Conservation (phyloP, 2,113 vertebrate genomes). For the Heterocephalus glaber region DNA sequence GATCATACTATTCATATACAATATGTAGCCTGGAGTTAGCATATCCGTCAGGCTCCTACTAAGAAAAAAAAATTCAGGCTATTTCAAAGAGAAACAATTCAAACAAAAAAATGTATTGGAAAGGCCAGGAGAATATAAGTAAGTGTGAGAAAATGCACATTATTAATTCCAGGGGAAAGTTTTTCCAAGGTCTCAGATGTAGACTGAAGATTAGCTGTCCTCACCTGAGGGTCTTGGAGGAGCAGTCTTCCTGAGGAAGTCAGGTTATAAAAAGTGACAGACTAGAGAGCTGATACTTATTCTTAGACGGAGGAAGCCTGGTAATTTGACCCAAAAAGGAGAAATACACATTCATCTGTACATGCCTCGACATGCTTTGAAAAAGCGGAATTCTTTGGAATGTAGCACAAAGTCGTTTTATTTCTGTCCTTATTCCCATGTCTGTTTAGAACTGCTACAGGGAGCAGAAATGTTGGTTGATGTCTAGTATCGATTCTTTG, state of each 20-base stretch:
- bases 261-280: neutral
- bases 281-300: neutral
- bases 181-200: neutral
- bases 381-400: neutral
- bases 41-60: neutral
- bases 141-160: neutral
- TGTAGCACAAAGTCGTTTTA: neutral
- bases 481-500: neutral
- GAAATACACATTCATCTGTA: neutral
- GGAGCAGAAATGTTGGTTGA: neutral
- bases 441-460: neutral
- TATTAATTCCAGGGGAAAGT: neutral
- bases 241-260: neutral
- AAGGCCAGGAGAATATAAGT: neutral
- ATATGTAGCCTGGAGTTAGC: neutral
- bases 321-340: neutral
- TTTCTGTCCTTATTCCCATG: neutral
- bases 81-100: neutral
- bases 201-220: neutral
- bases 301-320: neutral
- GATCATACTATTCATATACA: neutral
- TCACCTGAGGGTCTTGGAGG: neutral
- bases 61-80: neutral
- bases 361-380: neutral
- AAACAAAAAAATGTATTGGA: neutral